A percentile compares a stretch with the other conserved stretches of the same genome.
Evolutionary conservation across 2,113 vertebrate genomes (phyloP).

Genomic region (Todiramphus chloris): DNA sequence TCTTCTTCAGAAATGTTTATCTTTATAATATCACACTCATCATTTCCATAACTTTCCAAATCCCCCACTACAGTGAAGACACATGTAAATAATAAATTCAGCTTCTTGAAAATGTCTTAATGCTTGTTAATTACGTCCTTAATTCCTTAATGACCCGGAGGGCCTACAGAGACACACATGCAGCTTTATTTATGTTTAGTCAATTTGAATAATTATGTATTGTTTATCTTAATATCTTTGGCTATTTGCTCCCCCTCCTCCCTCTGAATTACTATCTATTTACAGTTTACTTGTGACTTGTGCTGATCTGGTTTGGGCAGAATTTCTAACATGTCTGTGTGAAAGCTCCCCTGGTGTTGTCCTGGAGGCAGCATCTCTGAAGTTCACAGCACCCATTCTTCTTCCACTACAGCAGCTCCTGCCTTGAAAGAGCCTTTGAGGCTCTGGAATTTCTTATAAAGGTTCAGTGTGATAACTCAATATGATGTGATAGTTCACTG

Average conservation of each 20-base stretch:
- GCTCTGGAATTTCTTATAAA: neutral
- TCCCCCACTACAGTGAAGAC: constrained; percentile 39
- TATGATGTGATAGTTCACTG: neutral
- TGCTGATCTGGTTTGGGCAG: constrained; percentile 49
- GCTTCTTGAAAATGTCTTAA: constrained; percentile 31
- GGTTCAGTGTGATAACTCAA: neutral
- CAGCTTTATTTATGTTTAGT: constrained; percentile 54
- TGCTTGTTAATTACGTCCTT: constrained; percentile 52
- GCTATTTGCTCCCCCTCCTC: constrained; percentile 37
- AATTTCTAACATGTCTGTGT: constrained; percentile 25
- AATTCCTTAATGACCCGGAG: constrained; percentile 38
- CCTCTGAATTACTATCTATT: constrained; percentile 43
- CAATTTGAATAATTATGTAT: constrained; percentile 60
- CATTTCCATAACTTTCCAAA: constrained; percentile 64
- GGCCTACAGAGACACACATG: constrained; percentile 39
- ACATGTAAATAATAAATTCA: constrained; percentile 54
- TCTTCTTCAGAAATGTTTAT: constrained; percentile 60
- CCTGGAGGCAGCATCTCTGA: constrained; percentile 13
- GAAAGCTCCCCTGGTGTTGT: neutral
- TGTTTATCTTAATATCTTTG: constrained; percentile 58
- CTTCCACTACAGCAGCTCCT: neutral
- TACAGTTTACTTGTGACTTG: constrained; percentile 8
- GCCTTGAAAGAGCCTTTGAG: neutral
- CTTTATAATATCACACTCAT: constrained; percentile 34
- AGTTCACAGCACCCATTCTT: neutral